Evolutionary conservation across 2,888 invertebrate species (phyloP).

Genomic region (Melinaea menophilus): DNA sequence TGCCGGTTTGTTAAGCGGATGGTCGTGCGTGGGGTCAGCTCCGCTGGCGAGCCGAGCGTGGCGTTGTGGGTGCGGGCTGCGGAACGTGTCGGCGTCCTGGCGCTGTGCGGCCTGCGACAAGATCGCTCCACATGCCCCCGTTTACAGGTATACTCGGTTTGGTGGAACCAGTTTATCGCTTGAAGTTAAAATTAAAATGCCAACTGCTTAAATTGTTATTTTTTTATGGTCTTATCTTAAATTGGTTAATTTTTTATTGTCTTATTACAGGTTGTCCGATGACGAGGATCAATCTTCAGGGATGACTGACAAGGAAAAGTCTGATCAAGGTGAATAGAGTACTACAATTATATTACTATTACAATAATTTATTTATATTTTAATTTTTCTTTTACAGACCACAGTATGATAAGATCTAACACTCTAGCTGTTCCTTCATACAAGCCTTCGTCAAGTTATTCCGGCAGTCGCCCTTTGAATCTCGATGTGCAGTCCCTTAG

Average conservation of each 20-base stretch:
- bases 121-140: slow-evolving; percentile 71
- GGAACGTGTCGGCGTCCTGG: slow-evolving; percentile 75
- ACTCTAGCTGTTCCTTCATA: slow-evolving; percentile 73
- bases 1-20: slow-evolving; percentile 49
- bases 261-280: slow-evolving; percentile 64
- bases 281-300: slow-evolving; percentile 74
- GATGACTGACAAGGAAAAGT: slow-evolving; percentile 74
- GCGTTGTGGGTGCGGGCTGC: slow-evolving; percentile 70
- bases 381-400: slow-evolving; percentile 51
- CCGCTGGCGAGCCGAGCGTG: slow-evolving; percentile 70
- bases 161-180: not conserved
- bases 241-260: not conserved
- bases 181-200: not conserved
- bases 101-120: slow-evolving; percentile 73
- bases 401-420: slow-evolving; percentile 75
- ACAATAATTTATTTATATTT: not conserved
- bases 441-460: slow-evolving; percentile 63
- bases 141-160: slow-evolving; percentile 53
- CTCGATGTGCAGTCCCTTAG: slow-evolving; percentile 62
- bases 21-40: slow-evolving; percentile 74
- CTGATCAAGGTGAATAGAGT: slow-evolving; percentile 54
- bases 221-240: too few species aligned
- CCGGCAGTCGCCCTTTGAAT: slow-evolving; percentile 59
- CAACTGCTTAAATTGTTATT: not conserved
- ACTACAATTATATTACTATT: not conserved